Conservation (phyloP, 2,797 vertebrate species). For the Trichosurus vulpecula region DNA sequence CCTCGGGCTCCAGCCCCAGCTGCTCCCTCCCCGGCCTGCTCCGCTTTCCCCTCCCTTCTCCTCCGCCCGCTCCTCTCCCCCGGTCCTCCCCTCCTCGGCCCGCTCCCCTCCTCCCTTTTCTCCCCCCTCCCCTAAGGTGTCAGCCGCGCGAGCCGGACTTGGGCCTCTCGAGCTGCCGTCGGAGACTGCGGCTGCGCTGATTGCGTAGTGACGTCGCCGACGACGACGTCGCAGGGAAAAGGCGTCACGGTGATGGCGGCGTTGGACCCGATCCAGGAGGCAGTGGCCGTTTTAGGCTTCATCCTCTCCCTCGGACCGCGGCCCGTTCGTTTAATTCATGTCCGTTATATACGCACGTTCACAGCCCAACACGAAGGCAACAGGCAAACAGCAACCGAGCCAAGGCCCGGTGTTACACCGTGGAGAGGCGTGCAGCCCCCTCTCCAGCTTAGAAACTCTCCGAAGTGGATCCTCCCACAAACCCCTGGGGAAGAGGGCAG, state of each 20-base stretch:
- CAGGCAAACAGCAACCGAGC: conserved; percentile 91
- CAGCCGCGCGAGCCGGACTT: too few relatives aligned
- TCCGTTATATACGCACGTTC: conserved; percentile 92
- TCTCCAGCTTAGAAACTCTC: conserved; percentile 68
- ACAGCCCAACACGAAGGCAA: conserved; percentile 91
- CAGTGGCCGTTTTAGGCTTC: conserved; percentile 93
- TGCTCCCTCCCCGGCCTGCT: too few relatives aligned
- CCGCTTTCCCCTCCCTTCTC: too few relatives aligned
- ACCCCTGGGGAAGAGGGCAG: too few relatives aligned
- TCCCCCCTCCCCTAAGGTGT: too few relatives aligned
- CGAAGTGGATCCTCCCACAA: background rate
- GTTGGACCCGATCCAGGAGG: conserved; percentile 90
- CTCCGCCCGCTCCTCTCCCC: too few relatives aligned
- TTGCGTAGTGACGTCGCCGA: too few relatives aligned
- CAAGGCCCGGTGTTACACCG: conserved; percentile 93
- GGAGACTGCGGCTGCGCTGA: too few relatives aligned
- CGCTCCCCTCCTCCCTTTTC: too few relatives aligned
- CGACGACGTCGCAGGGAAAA: background rate
- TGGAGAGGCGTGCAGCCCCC: conserved; percentile 95
- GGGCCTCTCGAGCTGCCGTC: too few relatives aligned
- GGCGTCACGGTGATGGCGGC: conserved; percentile 87
- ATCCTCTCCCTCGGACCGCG: conserved; percentile 89
- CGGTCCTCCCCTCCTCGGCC: too few relatives aligned
- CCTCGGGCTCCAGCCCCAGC: too few relatives aligned
- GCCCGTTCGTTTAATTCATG: conserved; percentile 94